phyloP scores from a whole-genome alignment of 2,113 vertebrate genomes.

The Castor canadensis region DNA sequence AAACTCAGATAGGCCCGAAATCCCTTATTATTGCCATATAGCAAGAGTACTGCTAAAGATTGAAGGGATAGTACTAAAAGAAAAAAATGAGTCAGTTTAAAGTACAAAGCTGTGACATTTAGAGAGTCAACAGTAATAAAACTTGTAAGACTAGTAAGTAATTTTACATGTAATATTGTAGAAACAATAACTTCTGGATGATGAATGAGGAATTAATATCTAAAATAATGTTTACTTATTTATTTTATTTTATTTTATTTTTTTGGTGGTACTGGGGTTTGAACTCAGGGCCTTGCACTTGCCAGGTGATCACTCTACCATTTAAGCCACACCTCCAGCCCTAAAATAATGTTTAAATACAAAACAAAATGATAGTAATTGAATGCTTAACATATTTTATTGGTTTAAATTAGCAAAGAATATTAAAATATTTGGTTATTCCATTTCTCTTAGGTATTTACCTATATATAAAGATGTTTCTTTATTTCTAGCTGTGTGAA shows the following conservation, averaged over 20 bases:
- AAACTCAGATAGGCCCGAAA: neutral
- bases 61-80: neutral
- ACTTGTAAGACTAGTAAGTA: neutral
- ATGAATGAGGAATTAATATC: neutral
- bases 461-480: neutral
- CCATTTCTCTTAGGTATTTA: constrained; percentile 33
- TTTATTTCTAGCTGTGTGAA: neutral
- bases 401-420: neutral
- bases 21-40: neutral
- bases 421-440: neutral
- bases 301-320: too few species aligned
- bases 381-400: constrained; percentile 7
- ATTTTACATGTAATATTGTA: constrained; percentile 14
- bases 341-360: constrained; percentile 1
- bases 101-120: neutral
- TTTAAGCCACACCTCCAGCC: too few species aligned
- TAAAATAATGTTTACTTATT: too few species aligned
- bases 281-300: too few species aligned
- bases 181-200: neutral
- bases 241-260: too few species aligned
- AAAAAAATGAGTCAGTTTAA: neutral
- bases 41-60: neutral
- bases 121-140: constrained; percentile 7
- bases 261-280: too few species aligned
- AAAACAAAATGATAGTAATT: constrained; percentile 25